Evolutionary conservation across 2,113 vertebrate species (phyloP).

Genomic region (Natator depressus): DNA sequence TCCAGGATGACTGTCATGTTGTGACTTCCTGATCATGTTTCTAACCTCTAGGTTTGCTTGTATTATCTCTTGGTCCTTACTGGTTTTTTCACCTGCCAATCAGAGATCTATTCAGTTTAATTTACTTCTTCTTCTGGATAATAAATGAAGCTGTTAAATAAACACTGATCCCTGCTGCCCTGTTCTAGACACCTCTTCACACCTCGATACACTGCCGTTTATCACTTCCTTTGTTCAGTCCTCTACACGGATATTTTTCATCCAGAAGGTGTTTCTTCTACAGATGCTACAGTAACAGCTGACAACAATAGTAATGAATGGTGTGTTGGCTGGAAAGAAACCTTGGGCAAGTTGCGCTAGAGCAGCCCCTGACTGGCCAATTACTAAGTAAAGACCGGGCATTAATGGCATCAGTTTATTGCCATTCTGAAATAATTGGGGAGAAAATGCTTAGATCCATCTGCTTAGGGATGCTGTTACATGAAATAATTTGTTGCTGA

Average conservation of each 20-base stretch:
- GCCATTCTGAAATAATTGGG: not conserved
- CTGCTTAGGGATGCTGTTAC: not conserved
- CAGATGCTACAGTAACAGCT: not conserved
- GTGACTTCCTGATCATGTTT: not conserved
- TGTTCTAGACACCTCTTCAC: not conserved
- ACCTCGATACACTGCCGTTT: not conserved
- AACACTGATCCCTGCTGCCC: not conserved
- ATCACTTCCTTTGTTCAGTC: not conserved
- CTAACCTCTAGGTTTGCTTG: rapidly evolving
- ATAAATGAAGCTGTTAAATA: not conserved
- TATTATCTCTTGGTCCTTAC: not conserved
- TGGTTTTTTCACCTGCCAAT: not conserved
- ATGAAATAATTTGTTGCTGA: not conserved
- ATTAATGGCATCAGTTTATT: not conserved
- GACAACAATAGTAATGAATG: not conserved
- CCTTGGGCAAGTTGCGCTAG: not conserved
- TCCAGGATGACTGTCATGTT: not conserved
- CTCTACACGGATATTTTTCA: not conserved
- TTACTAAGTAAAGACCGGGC: not conserved
- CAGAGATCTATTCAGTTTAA: not conserved
- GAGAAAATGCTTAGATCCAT: not conserved
- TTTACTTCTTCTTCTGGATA: not conserved
- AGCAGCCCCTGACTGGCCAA: not conserved
- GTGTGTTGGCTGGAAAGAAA: not conserved
- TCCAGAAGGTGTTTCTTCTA: not conserved